A percentile compares a stretch with the other conserved stretches of the same genome.
Conservation (phyloP, 2,113 vertebrate species). For the Eolophus roseicapilla region DNA sequence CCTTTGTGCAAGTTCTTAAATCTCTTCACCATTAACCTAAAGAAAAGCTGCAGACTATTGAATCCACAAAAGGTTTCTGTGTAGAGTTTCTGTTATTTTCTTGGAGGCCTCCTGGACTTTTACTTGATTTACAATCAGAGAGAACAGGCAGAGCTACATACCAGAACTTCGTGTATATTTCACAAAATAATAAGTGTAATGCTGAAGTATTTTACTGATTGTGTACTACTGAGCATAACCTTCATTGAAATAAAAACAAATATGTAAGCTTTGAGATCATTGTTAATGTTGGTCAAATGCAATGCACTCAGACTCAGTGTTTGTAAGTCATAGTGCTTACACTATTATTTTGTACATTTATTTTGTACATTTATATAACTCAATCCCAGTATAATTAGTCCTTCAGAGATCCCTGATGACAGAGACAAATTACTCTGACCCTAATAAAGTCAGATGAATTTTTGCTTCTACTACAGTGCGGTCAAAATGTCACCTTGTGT, state of each 20-base stretch:
- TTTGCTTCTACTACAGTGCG: not conserved
- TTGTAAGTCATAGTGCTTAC: not conserved
- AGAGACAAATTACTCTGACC: not conserved
- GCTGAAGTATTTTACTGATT: not conserved
- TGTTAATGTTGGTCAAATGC: not conserved
- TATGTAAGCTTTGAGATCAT: not conserved
- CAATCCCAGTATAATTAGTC: not conserved
- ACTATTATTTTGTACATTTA: not conserved
- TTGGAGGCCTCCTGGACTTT: not conserved
- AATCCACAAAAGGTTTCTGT: not conserved
- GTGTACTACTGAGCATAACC: not conserved
- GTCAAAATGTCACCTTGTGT: not conserved
- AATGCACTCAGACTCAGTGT: not conserved
- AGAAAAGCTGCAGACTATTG: not conserved
- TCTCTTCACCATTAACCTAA: not conserved
- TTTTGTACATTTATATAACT: not conserved
- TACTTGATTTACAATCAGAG: not conserved
- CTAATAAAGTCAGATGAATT: not conserved
- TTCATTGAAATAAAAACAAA: not conserved
- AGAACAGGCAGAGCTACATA: not conserved
- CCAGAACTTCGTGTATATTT: not conserved
- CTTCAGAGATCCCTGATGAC: not conserved
- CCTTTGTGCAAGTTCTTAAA: not conserved
- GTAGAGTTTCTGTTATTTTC: not conserved
- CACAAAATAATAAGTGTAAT: not conserved